Base-by-base conservation (phyloP, 2,888 invertebrate species). In the Beris chalybata region DNA sequence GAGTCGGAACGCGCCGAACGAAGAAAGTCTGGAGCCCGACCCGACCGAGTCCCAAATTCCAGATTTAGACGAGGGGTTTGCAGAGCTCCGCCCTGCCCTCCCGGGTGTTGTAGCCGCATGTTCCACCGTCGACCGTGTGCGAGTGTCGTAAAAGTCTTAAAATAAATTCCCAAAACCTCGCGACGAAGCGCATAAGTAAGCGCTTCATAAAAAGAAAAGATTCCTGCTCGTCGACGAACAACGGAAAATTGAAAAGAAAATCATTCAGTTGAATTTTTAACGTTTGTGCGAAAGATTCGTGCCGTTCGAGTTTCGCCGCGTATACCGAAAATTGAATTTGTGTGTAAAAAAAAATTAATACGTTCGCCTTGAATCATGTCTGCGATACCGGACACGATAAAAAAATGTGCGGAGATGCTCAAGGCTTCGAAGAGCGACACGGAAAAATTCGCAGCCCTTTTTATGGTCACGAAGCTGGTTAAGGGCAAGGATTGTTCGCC, bases 401-500 rank as follows among this genome's bases (percentile, higher is more conserved):
- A 90, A 79, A 92, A 93, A 85, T 93, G 93, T 82, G 87, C 90
- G 72, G 86, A 87, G 69, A 89, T 93, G 74, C 80, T 95, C 72
- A 89, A 91, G 79, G 86, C 86, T 75, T 91, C 93, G 11, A 86
- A 87, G 74, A 90, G 87, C 77, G 95, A 95, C 79, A 93, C 93
- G 0, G 94, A 95, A 79, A 94, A 93, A 78, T 93, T 95, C 78
- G 94, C 95, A 48, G 93, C 91, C 1, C 84, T 95, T 58, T 93
- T 95, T 78, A 90, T 95, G 89, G 93, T 95, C 63, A 94, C 95
- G 3, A 95, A 95, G 79, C 81, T 94, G 64, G 89, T 95, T 47
- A 92, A 92, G 79, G 89, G 89, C 71, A 90, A 90, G 76, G 91
- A 93, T 74, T 91, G 93, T 77, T 87, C 86, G 73, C 82, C 88